phyloP scores from a whole-genome alignment of 2,113 vertebrate genomes.

The Zosterops hypoxanthus region DNA sequence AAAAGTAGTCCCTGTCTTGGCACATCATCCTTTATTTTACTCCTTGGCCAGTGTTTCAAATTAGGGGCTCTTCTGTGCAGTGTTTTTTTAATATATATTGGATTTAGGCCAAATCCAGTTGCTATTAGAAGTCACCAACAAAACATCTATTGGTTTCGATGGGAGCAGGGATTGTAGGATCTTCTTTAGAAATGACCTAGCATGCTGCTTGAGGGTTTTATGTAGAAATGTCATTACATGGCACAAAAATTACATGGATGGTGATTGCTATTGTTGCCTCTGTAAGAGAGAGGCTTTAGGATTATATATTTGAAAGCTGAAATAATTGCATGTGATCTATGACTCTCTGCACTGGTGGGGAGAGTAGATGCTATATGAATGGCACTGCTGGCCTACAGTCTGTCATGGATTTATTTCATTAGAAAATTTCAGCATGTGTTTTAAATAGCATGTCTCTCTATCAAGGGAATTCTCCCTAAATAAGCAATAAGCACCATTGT shows the following conservation, averaged over 20 bases:
- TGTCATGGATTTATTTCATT: not conserved
- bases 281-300: not conserved
- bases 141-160: not conserved
- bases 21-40: not conserved
- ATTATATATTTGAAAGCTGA: not conserved
- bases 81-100: not conserved
- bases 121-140: not conserved
- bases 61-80: not conserved
- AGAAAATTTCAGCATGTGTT: constrained; percentile 9
- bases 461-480: constrained; percentile 17
- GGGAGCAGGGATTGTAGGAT: not conserved
- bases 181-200: not conserved
- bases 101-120: not conserved
- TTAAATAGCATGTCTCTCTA: not conserved
- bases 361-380: not conserved
- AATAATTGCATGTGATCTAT: not conserved
- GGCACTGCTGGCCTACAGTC: not conserved
- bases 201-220: not conserved
- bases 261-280: not conserved
- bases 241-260: not conserved
- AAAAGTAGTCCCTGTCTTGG: not conserved
- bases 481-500: constrained; percentile 18
- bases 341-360: not conserved
- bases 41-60: not conserved
- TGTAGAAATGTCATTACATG: not conserved